These are phyloP conservation scores for Sebastes wilsoni DNA, from an alignment of 2,797 vertebrate species.

Conservation along the genomic window DNA sequence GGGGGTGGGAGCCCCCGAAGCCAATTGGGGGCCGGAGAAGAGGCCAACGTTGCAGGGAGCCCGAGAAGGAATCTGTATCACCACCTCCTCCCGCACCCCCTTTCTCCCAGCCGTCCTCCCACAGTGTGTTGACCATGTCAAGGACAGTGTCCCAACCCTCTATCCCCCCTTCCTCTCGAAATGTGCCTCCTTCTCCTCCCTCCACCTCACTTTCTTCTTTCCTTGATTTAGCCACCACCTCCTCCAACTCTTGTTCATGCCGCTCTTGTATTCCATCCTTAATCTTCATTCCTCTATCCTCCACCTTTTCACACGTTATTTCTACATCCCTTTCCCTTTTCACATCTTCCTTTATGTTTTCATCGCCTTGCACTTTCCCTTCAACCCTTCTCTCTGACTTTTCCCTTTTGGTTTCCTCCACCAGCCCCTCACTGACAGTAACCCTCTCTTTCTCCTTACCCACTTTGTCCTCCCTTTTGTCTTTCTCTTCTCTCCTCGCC, in stretches of 20 bases:
- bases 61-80: constrained; percentile 76
- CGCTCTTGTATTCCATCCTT: constrained; percentile 12
- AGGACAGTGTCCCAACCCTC: constrained; percentile 82
- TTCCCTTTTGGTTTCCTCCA: constrained; percentile 38
- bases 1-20: constrained; percentile 84
- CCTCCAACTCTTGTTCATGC: constrained; percentile 28
- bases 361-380: constrained; percentile 22
- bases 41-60: constrained; percentile 83
- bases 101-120: constrained; percentile 80
- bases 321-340: constrained; percentile 2
- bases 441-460: constrained; percentile 33
- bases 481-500: constrained; percentile 10
- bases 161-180: constrained; percentile 47
- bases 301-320: constrained; percentile 2
- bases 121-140: constrained; percentile 84
- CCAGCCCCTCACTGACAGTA: neutral
- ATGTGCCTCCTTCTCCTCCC: constrained; percentile 25
- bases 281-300: constrained; percentile 2
- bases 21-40: constrained; percentile 82
- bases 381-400: constrained; percentile 32
- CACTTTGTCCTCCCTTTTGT: constrained; percentile 22
- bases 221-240: constrained; percentile 15
- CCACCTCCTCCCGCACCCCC: constrained; percentile 39
- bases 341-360: constrained; percentile 23
- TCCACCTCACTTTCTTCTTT: constrained; percentile 47